A percentile compares a stretch with the other conserved stretches of the same genome.
Evolutionary conservation across 2,113 vertebrate genomes (phyloP).

Genomic region (Cyrtonyx montezumae): DNA sequence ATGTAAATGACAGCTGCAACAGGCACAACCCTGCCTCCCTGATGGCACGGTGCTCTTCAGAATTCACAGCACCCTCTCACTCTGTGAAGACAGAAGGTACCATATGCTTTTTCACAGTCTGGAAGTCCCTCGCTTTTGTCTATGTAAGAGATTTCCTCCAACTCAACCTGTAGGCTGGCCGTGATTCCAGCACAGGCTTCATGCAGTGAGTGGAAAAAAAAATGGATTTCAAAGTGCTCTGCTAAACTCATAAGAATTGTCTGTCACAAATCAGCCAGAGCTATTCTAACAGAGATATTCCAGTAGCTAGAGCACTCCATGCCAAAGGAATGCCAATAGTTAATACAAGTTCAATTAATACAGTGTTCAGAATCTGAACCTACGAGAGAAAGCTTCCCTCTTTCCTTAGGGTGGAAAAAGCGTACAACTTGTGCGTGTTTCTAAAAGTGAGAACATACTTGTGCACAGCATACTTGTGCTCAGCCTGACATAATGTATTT

Average conservation of each 20-base stretch:
- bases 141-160: neutral
- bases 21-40: neutral
- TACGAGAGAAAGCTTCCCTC: neutral
- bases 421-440: neutral
- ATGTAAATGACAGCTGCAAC: neutral
- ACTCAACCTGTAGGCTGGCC: neutral
- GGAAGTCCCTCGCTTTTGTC: neutral
- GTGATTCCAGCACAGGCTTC: neutral
- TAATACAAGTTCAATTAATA: neutral
- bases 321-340: neutral
- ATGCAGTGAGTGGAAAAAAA: neutral
- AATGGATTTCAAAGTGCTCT: neutral
- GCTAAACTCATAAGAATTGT: neutral
- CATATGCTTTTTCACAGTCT: neutral
- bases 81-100: neutral
- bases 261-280: neutral
- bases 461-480: neutral
- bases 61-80: neutral
- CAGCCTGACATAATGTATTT: neutral
- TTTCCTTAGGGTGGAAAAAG: neutral
- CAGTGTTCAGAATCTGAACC: neutral
- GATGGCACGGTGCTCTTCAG: neutral
- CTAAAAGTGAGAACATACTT: accelerated
- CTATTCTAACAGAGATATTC: neutral
- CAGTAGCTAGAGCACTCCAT: neutral